Evolutionary conservation across 2,113 vertebrate species (phyloP).

Genomic region (Cariama cristata): DNA sequence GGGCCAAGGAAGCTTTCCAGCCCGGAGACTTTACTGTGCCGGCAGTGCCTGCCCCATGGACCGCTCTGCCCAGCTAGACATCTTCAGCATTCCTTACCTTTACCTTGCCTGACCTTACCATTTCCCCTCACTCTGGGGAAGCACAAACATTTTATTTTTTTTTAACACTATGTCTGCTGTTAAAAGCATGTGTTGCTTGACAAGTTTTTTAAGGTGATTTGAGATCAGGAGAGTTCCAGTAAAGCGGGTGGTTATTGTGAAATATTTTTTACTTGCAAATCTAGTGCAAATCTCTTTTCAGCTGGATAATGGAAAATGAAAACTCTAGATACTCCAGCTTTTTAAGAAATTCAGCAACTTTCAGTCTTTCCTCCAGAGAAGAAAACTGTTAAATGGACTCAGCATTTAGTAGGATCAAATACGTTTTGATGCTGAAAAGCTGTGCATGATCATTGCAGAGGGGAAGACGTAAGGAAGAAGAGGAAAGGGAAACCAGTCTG

Average conservation of each 20-base stretch:
- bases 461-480: background rate
- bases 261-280: background rate
- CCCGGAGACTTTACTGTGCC: accelerated
- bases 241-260: background rate
- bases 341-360: background rate
- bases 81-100: background rate
- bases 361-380: background rate
- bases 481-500: background rate
- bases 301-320: background rate
- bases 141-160: background rate
- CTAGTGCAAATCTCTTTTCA: background rate
- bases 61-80: background rate
- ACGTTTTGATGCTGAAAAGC: background rate
- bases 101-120: background rate
- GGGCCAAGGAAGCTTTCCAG: background rate
- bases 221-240: background rate
- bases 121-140: background rate
- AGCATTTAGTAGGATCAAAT: background rate
- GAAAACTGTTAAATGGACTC: background rate
- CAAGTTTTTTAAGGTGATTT: background rate
- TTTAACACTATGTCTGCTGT: background rate
- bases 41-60: accelerated
- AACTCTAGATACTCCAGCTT: background rate
- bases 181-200: background rate
- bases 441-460: background rate